Evolutionary conservation across 2,888 invertebrate species (phyloP), one percentile per base, ranked within the genome.

Genomic region (Sphinx pinastri): DNA sequence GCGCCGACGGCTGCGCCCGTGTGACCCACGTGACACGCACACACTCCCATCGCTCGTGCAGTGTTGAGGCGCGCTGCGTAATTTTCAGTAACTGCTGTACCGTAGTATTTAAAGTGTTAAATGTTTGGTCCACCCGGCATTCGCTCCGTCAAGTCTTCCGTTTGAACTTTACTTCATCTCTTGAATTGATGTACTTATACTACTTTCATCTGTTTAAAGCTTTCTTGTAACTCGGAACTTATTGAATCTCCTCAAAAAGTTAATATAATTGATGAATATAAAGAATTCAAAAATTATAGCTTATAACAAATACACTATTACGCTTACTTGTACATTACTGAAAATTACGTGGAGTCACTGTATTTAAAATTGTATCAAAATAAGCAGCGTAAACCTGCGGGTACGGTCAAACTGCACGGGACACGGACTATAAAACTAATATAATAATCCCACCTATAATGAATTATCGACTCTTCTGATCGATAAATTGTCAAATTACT

Each of bases 341-440:
- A 19, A 63, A 63, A 74, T 75, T 70, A 74, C 75, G 73, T 73
- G 75, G 73, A 72, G 70, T 72, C 71, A 63, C 66, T 45, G 66
- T 57, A 59, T 66, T 71, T 66, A 72, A 69, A 71, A 71, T 47
- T 25, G 68, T 49, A 49, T 63, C 69, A 71, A 70, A 70, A 71
- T 59, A 63, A 69, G 25, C 71, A 71, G 73, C 70, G 72, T 73
- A 73, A 72, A 69, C 70, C 52, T 73, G 73, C 51, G 5, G 47
- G 13, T 13, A 49, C 12, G 7, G 63, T 63, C 63, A 49, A 63
- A 49, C 63, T 63, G 63, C 16, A 63, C 25, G 49, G 45, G 38
- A n/a, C 38, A 38, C 38, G 38, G 38, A 38, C 38, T 7, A 5
- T 38, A 38, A 38, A 38, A 8, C 38, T 2, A 38, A 38, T 38